These are phyloP conservation scores for Reticulitermes lucifugus DNA, from an alignment of 2,888 invertebrate species.

Conservation along the genomic window DNA sequence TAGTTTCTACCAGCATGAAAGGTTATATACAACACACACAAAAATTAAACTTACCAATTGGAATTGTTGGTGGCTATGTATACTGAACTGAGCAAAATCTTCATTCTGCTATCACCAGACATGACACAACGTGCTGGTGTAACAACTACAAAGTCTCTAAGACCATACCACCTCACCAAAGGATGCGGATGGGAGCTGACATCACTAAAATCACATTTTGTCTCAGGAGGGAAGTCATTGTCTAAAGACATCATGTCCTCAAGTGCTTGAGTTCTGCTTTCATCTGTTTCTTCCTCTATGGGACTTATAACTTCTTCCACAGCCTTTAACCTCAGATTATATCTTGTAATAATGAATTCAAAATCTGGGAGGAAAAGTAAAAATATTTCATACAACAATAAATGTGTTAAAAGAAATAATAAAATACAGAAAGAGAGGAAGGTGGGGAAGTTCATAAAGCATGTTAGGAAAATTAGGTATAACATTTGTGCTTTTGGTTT, in stretches of 20 bases:
- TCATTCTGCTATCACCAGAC: constrained; percentile 75
- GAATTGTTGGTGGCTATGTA: constrained; percentile 87
- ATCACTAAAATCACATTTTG: constrained; percentile 58
- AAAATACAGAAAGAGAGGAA: no score
- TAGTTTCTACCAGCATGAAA: no score
- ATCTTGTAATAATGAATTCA: constrained; percentile 61
- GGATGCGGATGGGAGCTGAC: constrained; percentile 68
- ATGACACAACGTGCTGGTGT: constrained; percentile 72
- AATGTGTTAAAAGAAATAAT: background rate
- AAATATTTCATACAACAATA: background rate
- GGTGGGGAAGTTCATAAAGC: no score
- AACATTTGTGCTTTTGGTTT: no score
- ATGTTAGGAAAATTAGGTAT: no score
- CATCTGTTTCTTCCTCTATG: constrained; percentile 57
- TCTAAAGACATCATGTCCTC: constrained; percentile 67
- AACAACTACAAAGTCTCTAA: constrained; percentile 85
- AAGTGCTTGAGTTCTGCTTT: constrained; percentile 64
- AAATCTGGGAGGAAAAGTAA: constrained; percentile 58
- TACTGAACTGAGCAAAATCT: constrained; percentile 82
- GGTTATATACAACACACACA: background rate
- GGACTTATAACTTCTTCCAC: constrained; percentile 55
- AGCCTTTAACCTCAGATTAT: constrained; percentile 57
- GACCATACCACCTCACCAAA: constrained; percentile 81
- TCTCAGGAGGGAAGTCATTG: constrained; percentile 72
- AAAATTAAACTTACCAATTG: constrained; percentile 68